Base-by-base conservation (phyloP, 2,797 vertebrate genomes). In the Ciconia nigra region DNA sequence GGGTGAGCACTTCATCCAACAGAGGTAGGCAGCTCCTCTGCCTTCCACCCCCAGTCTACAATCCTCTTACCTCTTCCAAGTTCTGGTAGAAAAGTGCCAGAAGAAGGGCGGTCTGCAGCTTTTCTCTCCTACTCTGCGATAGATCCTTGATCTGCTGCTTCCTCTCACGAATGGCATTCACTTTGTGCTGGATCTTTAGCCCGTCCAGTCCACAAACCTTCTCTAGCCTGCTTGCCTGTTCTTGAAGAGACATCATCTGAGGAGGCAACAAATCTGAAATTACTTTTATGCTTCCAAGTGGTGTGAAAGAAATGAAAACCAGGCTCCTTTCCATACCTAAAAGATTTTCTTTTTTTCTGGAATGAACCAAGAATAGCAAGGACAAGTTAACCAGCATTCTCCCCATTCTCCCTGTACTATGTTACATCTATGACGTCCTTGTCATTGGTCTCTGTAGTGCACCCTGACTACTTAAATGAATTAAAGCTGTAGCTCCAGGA, bases 201-300 rank as follows among this genome's bases (percentile, higher is more conserved):
- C 90, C 91, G 92, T 98, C 98, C 67, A 94, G 76, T 71, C 93
- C 98, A 70, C 97, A 80, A n/a, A 59, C 39, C 58, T 97, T 96
- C 76, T 89, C 96, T 46, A 99, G 94, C 7, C 19, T 96, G 41
- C 97, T 97, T 16, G 98, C 97, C 70, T 98, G 98, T 26, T 99
- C 98, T 93, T 97, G 97, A 96, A 99, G 98, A 55, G 98, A 98
- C 7, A 73, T 87, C 92, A 99, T 98, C 99, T 99, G 96, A 33
- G 81, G 78, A 94, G 59, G 35, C 25, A 97, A 97, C 13, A 90
- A 78, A 83, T 28, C 33, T 70, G 33, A 92, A 93, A 85, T 96
- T 47, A 93, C 7, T 78, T 83, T 31, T 54, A 28, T 73, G 44
- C 28, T 67, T 49, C 16, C 49, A 76, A 35, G 4, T 11, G 17